Percentiles rank a stretch among this genome's conserved stretches.
Conservation (phyloP, 2,797 vertebrate genomes). For the Perodicticus potto region DNA sequence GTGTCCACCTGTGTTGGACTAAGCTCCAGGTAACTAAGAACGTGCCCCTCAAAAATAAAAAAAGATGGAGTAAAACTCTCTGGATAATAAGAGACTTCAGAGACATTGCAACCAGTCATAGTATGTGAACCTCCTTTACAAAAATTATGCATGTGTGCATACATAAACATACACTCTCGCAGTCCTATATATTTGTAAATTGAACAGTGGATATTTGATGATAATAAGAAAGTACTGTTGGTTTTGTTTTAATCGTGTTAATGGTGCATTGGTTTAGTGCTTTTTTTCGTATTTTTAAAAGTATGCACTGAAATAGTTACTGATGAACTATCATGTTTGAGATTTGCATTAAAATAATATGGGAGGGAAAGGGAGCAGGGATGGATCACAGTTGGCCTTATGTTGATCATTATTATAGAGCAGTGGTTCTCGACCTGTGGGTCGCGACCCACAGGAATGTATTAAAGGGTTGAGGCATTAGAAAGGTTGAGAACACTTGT, state of each 20-base stretch:
- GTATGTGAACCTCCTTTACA: neutral
- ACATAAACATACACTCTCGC: neutral
- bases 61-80: neutral
- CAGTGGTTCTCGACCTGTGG: no score
- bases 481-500: neutral
- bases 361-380: neutral
- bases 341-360: constrained; percentile 22
- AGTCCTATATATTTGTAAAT: constrained; percentile 12
- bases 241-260: neutral
- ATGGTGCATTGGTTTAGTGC: neutral
- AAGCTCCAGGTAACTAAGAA: neutral
- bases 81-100: neutral
- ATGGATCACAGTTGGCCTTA: neutral
- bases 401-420: neutral
- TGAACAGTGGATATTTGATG: neutral
- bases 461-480: no score
- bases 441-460: no score
- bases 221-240: neutral
- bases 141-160: neutral
- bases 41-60: neutral
- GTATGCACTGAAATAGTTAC: neutral
- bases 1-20: neutral
- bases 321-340: neutral
- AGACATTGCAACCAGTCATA: neutral
- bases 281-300: neutral